Conservation (phyloP, 2,888 invertebrate genomes). For the Osmoderma eremita region DNA sequence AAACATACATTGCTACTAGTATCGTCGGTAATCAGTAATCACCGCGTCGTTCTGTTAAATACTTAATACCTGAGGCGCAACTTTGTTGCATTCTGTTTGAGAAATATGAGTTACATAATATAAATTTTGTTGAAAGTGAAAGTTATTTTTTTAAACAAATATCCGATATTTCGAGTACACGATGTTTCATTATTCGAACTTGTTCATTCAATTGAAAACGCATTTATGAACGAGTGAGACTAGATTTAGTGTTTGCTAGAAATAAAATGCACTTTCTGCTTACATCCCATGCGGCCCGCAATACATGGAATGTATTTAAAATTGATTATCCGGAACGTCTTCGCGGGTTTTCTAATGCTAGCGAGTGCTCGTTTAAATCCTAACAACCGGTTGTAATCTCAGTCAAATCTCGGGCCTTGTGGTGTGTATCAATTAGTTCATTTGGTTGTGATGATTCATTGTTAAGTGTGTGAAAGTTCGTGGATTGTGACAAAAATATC, state of each 20-base stretch:
- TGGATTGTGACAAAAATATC: background rate
- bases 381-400: slow-evolving; percentile 15
- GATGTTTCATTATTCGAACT: slow-evolving; percentile 17
- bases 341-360: background rate
- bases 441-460: slow-evolving; percentile 3
- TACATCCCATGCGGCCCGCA: background rate
- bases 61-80: slow-evolving; percentile 7
- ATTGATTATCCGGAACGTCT: slow-evolving; percentile 30
- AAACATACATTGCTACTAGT: slow-evolving; percentile 14
- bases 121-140: slow-evolving; percentile 33
- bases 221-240: slow-evolving; percentile 1
- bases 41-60: slow-evolving; percentile 9
- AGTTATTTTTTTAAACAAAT: slow-evolving; percentile 32
- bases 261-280: background rate
- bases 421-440: slow-evolving; percentile 4
- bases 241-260: background rate
- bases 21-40: background rate
- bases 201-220: background rate
- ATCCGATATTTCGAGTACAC: slow-evolving; percentile 18
- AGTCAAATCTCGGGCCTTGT: background rate
- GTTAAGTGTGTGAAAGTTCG: slow-evolving; percentile 19
- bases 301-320: slow-evolving; percentile 25
- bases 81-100: slow-evolving; percentile 24
- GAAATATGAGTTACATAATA: slow-evolving; percentile 35
- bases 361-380: slow-evolving; percentile 34